A percentile compares a stretch with the other conserved stretches of the same genome.
phyloP scores from a whole-genome alignment of 2,113 vertebrate species.

The Tyrannus savana region DNA sequence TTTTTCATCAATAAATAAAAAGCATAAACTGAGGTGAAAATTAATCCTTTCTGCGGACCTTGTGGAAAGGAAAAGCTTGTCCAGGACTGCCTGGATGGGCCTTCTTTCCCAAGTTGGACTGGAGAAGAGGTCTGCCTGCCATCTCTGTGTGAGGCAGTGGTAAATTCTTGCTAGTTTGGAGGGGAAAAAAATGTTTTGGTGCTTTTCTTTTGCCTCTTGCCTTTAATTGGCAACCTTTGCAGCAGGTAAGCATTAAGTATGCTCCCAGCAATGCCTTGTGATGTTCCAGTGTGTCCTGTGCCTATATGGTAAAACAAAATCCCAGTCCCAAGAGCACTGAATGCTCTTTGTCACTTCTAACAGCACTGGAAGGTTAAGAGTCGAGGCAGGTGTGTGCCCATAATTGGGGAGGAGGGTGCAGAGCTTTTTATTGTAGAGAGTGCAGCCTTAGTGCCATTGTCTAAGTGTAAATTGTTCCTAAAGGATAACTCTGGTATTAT shows the following conservation, averaged over 20 bases:
- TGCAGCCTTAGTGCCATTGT: not conserved
- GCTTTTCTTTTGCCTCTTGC: not conserved
- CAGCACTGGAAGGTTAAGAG: not conserved
- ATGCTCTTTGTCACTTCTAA: not conserved
- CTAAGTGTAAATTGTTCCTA: not conserved
- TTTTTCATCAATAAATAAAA: not conserved
- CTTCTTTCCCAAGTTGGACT: not conserved
- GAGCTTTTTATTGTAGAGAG: not conserved
- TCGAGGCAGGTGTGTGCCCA: not conserved
- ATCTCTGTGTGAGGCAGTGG: not conserved
- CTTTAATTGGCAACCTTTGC: not conserved
- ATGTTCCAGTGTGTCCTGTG: not conserved
- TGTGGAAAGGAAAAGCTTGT: not conserved
- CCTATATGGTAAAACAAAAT: not conserved
- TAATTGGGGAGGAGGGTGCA: not conserved
- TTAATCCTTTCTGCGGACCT: not conserved
- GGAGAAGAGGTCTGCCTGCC: not conserved
- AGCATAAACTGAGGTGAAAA: not conserved
- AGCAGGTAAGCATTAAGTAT: not conserved
- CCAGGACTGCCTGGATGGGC: not conserved
- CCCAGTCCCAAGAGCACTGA: not conserved
- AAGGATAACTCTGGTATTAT: not conserved
- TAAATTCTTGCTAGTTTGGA: not conserved
- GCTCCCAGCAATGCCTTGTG: not conserved
- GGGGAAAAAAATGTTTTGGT: accelerated